Evolutionary conservation across 1,140 invertebrate species (phyloP), one percentile per base, ranked within the genome.

Genomic region (Idris sp.): DNA sequence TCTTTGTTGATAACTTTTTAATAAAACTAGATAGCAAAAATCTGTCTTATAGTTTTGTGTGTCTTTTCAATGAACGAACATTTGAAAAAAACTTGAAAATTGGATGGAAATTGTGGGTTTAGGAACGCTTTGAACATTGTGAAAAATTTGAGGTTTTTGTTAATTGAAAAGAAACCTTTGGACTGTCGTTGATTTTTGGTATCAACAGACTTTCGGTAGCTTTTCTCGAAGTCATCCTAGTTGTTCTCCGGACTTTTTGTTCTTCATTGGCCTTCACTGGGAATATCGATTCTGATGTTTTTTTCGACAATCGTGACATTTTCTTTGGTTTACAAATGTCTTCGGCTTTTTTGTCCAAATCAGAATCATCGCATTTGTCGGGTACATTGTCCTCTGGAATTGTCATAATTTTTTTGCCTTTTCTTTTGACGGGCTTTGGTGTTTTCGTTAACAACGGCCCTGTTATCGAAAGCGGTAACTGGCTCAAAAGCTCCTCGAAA

Each of bases 361-460:
- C n/a, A 11, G 18, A 31, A 25, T 16, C 53, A 5, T 49, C 33
- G 4, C 11, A 14, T 13, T 61, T 18, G 31, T 40, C 10, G 22
- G 31, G 10, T 13, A 82, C 46, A 14, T 77, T 64, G 61, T 86
- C 19, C 51, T 87, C 85, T 4, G 78, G 84, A 53, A 87, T 87
- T 1, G 84, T 79, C 41, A 82, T 75, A 1, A 86, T 85, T 53
- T 58, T 76, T 5, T 64, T 4, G 7, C 11, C 56, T 58, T 22
- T 79, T 8, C 82, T 85, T 8, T 41, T 80, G 0, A 43, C 1
- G 6, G 79, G 16, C 40, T 86, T 87, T 1, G 85, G 84, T 1
- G 85, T 87, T 51, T 87, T 86, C 1, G 77, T 31, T 4, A 86
- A 35, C 11, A 87, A 33, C 14, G 81, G 79, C 0, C 72, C 80